Conservation (phyloP, 2,888 invertebrate species). For the Sylvicola cinctus region DNA sequence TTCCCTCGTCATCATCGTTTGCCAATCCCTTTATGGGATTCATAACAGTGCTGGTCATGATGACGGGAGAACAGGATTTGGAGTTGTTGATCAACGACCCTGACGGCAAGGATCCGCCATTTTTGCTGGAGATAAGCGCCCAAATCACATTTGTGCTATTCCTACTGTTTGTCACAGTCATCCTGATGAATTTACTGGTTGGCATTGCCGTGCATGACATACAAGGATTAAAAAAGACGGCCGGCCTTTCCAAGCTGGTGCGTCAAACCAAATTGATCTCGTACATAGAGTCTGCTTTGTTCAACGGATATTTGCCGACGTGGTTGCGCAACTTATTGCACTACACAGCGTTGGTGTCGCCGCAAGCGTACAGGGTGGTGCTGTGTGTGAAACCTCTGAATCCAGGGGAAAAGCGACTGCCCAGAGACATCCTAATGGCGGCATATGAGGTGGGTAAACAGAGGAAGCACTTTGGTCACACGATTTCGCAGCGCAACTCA, state of each 20-base stretch:
- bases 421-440: conserved; percentile 55
- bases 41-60: conserved; percentile 71
- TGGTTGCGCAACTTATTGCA: conserved; percentile 52
- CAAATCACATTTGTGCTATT: conserved; percentile 66
- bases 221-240: conserved; percentile 67
- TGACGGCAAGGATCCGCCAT: conserved; percentile 55
- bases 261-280: conserved; percentile 73
- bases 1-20: conserved; percentile 62
- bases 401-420: conserved; percentile 61
- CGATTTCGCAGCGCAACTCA: conserved; percentile 42
- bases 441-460: conserved; percentile 65
- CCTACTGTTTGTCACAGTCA: conserved; percentile 63
- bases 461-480: conserved; percentile 46
- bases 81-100: conserved; percentile 53
- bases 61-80: conserved; percentile 69
- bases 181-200: conserved; percentile 66
- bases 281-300: conserved; percentile 62
- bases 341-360: conserved; percentile 59
- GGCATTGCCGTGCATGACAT: conserved; percentile 79
- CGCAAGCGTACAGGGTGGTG: conserved; percentile 63
- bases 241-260: conserved; percentile 62
- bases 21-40: conserved; percentile 69
- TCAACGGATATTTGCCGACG: conserved; percentile 57
- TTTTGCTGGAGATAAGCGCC: conserved; percentile 57
- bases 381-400: conserved; percentile 65